These are phyloP conservation scores for Trichonephila inaurata DNA, from an alignment of 1,140 invertebrate species.

Conservation along the genomic window DNA sequence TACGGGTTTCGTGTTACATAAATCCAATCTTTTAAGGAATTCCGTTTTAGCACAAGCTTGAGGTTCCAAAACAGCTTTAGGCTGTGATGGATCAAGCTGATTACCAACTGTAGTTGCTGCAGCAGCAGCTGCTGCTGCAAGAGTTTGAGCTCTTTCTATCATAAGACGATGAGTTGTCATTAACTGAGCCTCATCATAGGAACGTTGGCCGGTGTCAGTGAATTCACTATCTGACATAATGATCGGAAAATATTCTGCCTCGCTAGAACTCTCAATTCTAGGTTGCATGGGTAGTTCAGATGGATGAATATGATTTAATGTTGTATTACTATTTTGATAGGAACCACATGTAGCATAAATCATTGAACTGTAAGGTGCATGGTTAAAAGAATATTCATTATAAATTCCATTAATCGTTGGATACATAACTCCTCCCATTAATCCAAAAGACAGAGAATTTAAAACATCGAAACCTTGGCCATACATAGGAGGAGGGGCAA, in stretches of 20 bases:
- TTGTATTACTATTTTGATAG: neutral
- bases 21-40: conserved; percentile 46
- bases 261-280: conserved; percentile 65
- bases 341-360: neutral
- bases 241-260: conserved; percentile 71
- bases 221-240: conserved; percentile 71
- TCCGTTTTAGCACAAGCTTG: conserved; percentile 61
- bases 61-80: conserved; percentile 49
- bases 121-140: neutral
- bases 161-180: conserved; percentile 24
- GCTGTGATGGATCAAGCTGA: neutral
- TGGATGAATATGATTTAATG: neutral
- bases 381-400: neutral
- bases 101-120: neutral
- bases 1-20: too few relatives aligned
- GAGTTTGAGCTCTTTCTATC: neutral
- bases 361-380: too few relatives aligned
- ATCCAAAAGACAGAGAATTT: conserved; percentile 48
- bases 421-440: conserved; percentile 38
- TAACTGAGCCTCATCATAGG: conserved; percentile 65
- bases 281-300: conserved; percentile 54
- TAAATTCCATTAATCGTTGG: neutral
- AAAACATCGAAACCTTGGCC: conserved; percentile 27
- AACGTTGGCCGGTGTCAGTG: conserved; percentile 60
- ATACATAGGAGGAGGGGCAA: conserved; percentile 26